These are phyloP conservation scores for Pristionchus exspectatus DNA, from an alignment of 2,888 invertebrate genomes.

Conservation along the genomic window DNA sequence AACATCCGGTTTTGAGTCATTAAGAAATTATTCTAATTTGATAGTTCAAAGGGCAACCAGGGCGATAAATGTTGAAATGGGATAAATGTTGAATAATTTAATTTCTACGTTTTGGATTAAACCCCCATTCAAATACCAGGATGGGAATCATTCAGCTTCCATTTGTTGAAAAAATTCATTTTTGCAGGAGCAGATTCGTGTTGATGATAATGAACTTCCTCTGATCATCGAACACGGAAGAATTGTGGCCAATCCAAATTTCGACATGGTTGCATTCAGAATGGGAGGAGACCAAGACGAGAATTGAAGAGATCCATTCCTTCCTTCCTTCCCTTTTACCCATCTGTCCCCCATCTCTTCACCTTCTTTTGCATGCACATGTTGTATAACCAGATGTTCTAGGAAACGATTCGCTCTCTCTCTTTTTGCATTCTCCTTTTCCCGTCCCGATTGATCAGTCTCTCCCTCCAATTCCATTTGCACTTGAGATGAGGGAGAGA, in stretches of 20 bases:
- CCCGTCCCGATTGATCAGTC: neutral
- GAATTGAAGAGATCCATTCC: neutral
- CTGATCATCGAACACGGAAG: constrained; percentile 13
- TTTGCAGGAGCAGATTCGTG: neutral
- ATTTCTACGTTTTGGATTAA: too few relatives aligned
- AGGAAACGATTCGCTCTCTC: neutral
- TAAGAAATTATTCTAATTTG: neutral
- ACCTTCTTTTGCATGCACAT: constrained; percentile 11
- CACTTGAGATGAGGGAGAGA: constrained; percentile 51
- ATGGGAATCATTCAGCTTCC: too few relatives aligned
- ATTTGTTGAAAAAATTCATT: neutral
- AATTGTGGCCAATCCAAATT: neutral
- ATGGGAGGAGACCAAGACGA: neutral
- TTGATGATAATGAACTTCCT: neutral
- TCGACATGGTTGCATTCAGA: neutral
- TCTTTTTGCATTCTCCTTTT: neutral
- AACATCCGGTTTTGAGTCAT: neutral
- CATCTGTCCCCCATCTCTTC: constrained; percentile 15
- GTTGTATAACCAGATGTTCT: constrained; percentile 22
- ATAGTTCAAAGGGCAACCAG: too few relatives aligned
- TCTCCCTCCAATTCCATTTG: constrained; percentile 24
- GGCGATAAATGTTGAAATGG: too few relatives aligned
- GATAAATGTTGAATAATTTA: too few relatives aligned
- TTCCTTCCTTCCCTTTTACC: neutral
- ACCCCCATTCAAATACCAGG: too few relatives aligned